phyloP scores from a whole-genome alignment of 2,888 invertebrate genomes.

The Argyresthia albistria region DNA sequence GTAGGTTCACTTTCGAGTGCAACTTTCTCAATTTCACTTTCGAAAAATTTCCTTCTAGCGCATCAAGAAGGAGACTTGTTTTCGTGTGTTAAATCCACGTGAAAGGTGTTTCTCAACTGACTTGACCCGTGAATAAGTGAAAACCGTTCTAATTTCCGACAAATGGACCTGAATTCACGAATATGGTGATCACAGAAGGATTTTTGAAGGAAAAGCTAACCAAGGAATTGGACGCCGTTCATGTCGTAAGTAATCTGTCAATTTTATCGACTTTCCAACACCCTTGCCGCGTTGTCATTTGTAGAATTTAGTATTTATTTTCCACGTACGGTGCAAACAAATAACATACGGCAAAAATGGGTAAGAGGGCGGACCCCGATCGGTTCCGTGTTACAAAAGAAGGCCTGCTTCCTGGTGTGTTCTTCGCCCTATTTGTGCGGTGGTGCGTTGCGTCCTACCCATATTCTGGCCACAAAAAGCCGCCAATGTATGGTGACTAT shows the following conservation, averaged over 20 bases:
- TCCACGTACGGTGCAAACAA: slow-evolving; percentile 15
- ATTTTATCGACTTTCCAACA: slow-evolving; percentile 24
- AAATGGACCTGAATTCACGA: slow-evolving; percentile 45
- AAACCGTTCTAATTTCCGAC: slow-evolving; percentile 16
- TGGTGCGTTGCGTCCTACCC: slow-evolving; percentile 82
- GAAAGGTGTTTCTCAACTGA: slow-evolving; percentile 18
- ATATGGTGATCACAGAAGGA: slow-evolving; percentile 77
- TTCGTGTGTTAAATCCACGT: slow-evolving; percentile 11
- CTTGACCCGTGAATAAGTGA: slow-evolving; percentile 35
- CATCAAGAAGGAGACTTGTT: slow-evolving; percentile 26
- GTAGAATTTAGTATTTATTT: slow-evolving; percentile 22
- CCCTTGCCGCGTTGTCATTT: slow-evolving; percentile 32
- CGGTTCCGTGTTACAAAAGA: slow-evolving; percentile 54
- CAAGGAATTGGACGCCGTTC: slow-evolving; percentile 77
- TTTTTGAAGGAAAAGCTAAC: slow-evolving; percentile 77
- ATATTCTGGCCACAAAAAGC: slow-evolving; percentile 84
- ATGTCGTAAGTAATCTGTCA: slow-evolving; percentile 78
- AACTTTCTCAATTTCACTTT: slow-evolving; percentile 55
- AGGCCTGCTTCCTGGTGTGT: slow-evolving; percentile 60
- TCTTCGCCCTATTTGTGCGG: slow-evolving; percentile 76
- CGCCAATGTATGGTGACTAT: slow-evolving; percentile 97
- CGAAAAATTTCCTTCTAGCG: slow-evolving; percentile 40
- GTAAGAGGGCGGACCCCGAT: slow-evolving; percentile 46
- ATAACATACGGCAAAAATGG: slow-evolving; percentile 26
- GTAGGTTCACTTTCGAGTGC: slow-evolving; percentile 42